Conservation (phyloP, 2,113 vertebrate genomes). For the Tyto alba region DNA sequence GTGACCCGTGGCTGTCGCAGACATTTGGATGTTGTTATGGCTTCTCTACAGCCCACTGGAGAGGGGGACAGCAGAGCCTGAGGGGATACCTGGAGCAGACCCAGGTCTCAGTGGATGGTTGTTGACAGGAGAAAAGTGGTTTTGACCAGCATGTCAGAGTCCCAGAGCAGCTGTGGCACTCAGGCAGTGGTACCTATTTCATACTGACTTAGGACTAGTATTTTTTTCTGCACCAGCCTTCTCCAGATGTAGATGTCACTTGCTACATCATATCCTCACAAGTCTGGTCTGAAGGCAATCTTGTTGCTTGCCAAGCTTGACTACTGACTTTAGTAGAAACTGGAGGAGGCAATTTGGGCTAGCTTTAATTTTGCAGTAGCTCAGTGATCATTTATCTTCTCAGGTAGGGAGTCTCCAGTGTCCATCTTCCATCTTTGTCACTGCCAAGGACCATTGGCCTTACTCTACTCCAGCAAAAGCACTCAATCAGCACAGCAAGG, state of each 20-base stretch:
- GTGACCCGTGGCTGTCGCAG: not conserved
- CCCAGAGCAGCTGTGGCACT: not conserved
- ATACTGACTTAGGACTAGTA: too few relatives aligned
- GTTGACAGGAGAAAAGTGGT: not conserved
- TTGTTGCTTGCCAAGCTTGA: not conserved
- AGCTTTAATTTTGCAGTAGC: not conserved
- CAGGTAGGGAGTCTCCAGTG: not conserved
- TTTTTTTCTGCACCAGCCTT: not conserved
- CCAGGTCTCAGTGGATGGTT: not conserved
- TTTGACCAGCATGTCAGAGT: not conserved
- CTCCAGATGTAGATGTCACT: not conserved
- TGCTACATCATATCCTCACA: not conserved
- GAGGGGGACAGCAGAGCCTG: not conserved
- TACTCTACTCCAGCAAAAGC: slow-evolving; percentile 7
- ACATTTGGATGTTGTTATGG: not conserved
- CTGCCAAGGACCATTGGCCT: not conserved
- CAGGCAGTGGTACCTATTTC: not conserved
- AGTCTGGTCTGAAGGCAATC: not conserved
- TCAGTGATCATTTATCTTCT: not conserved
- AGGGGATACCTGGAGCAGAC: not conserved
- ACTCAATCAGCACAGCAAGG: slow-evolving; percentile 25
- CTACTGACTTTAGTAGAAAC: not conserved
- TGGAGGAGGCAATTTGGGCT: not conserved
- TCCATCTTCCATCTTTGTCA: not conserved
- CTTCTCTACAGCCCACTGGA: fast-evolving